Conservation (phyloP, 2,797 vertebrate species). For the Platalea minor region DNA sequence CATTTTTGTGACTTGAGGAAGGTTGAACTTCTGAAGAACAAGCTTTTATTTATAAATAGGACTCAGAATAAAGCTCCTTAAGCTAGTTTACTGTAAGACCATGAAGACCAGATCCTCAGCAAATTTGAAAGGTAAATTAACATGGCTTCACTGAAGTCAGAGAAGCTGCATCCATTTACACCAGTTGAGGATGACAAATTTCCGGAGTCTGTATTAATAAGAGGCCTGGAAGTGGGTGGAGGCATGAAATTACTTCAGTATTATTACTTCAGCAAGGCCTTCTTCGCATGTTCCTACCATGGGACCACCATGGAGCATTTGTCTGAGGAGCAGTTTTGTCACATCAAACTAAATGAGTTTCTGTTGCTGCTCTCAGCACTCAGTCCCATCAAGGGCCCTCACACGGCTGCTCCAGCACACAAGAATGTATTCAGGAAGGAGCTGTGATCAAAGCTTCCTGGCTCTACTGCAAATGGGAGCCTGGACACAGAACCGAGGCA, state of each 20-base stretch:
- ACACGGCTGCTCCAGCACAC: slow-evolving; percentile 27
- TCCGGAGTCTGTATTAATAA: not conserved
- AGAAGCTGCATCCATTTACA: slow-evolving; percentile 15
- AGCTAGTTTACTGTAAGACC: not conserved
- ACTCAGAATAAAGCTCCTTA: not conserved
- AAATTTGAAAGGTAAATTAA: not conserved
- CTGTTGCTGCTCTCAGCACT: slow-evolving; percentile 55
- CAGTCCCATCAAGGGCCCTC: slow-evolving; percentile 37
- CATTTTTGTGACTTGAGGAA: not conserved
- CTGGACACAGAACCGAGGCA: not conserved
- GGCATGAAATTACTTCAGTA: slow-evolving; percentile 43
- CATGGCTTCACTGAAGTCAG: not conserved
- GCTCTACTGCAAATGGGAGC: not conserved
- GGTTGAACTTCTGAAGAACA: not conserved
- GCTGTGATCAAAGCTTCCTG: slow-evolving; percentile 12
- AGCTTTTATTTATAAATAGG: not conserved
- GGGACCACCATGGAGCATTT: slow-evolving; percentile 22
- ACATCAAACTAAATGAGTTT: slow-evolving; percentile 54
- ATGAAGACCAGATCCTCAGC: not conserved
- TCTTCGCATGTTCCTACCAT: slow-evolving; percentile 27
- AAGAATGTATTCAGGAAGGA: slow-evolving; percentile 15
- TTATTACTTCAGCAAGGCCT: slow-evolving; percentile 42
- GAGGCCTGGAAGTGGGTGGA: slow-evolving; percentile 21
- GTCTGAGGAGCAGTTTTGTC: slow-evolving; percentile 34
- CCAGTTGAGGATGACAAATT: not conserved